These are phyloP conservation scores for Pangasius krempfi DNA, from an alignment of 2,797 vertebrate species.

Conservation along the genomic window DNA sequence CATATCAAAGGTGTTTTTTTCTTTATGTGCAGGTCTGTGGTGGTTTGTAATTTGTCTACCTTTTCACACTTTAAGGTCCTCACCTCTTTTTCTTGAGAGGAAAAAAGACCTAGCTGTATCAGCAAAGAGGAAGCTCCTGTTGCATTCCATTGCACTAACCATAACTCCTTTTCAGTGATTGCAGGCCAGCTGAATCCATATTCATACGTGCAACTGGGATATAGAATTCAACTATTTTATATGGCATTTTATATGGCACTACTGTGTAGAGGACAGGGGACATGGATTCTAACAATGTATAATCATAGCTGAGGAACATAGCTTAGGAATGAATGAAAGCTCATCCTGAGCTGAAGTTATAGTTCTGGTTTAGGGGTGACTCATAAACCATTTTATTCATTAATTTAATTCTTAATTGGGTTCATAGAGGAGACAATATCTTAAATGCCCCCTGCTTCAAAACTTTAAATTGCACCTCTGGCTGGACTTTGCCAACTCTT, in stretches of 20 bases:
- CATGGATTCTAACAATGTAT: neutral
- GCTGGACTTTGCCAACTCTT: conserved; percentile 68
- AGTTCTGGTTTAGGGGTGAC: conserved; percentile 42
- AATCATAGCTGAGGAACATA: conserved; percentile 7
- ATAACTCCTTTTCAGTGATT: neutral
- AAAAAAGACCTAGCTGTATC: conserved; percentile 33
- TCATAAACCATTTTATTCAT: conserved; percentile 30
- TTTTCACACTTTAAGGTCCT: conserved; percentile 55
- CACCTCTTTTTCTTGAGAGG: conserved; percentile 31
- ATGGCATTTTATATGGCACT: neutral
- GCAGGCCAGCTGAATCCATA: neutral
- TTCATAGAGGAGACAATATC: conserved; percentile 27
- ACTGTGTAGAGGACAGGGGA: neutral
- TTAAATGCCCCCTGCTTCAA: conserved; percentile 20
- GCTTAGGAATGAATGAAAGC: conserved; percentile 3
- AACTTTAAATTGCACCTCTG: conserved; percentile 65
- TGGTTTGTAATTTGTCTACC: conserved; percentile 53
- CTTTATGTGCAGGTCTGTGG: conserved; percentile 34
- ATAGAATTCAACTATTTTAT: neutral
- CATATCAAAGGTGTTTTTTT: conserved; percentile 67
- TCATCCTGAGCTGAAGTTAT: neutral
- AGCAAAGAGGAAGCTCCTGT: conserved; percentile 6
- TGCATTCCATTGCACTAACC: neutral
- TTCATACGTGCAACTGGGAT: neutral
- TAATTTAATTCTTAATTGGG: conserved; percentile 36